Evolutionary conservation across 2,113 vertebrate genomes (phyloP), one percentile per base, ranked within the genome.

Genomic region (Burhinus oedicnemus): DNA sequence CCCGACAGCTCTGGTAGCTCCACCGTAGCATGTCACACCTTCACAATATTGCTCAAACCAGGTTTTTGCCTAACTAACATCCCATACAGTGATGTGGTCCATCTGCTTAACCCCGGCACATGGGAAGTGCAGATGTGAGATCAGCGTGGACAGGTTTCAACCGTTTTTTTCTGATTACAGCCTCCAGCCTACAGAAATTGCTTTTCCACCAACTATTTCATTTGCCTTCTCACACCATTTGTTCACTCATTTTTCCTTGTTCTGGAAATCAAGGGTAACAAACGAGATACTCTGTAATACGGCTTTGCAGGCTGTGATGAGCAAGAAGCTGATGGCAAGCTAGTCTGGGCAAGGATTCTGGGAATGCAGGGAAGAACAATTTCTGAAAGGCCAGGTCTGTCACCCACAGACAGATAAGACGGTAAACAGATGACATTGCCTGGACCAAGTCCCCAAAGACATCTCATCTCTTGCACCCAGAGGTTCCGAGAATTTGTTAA

Each of bases 71-170:
- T 23, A 6, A 29, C 40, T 15, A 45, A 40, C 66, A 36, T 15
- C 45, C 12, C 55, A 3, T 1, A 3, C 18, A 52, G 72, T 0
- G 2, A 40, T 2, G 15, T 3, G 57, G 29, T 29, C 72, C 82
- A 58, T 55, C 87, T 83, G 58, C 47, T 47, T 42, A 36, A 18
- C 81, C 45, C 51, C 47, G 30, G 70, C 88, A 23, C 4, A 8
- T 23, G 51, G 92, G 77, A 64, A 44, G 51, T 25, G 61, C 89
- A 89, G 75, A 34, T 45, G n/a, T 20, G 82, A 76, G 40, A 76
- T 54, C 72, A 38, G 11, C 2, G 11, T 32, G 66, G 52, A 61
- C 89, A 70, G 40, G 30, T 79, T 83, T 36, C 75, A 49, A 8
- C 11, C 14, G 15, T 6, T 19, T 62, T n/a, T n/a, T 78, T 40